Conservation (phyloP, 2,113 vertebrate genomes). For the Athene noctua region DNA sequence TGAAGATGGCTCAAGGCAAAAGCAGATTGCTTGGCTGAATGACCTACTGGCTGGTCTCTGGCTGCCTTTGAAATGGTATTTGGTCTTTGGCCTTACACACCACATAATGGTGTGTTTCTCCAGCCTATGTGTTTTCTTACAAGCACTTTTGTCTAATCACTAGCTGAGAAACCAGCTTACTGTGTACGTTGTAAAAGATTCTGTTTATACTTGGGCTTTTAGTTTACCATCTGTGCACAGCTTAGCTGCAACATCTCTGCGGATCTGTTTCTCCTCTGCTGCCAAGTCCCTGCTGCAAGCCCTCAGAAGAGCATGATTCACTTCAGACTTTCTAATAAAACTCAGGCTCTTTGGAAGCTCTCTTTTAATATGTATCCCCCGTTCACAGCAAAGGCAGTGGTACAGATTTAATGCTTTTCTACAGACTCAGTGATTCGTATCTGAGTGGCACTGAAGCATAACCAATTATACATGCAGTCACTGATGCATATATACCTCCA, state of each 20-base stretch:
- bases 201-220: slow-evolving; percentile 45
- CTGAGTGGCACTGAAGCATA: not conserved
- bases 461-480: not conserved
- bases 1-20: not conserved
- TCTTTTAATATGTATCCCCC: not conserved
- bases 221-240: slow-evolving; percentile 12
- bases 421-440: not conserved
- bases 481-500: not conserved
- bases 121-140: not conserved
- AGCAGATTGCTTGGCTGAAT: not conserved
- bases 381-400: not conserved
- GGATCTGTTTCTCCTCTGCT: slow-evolving; percentile 2
- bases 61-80: not conserved
- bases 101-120: slow-evolving; percentile 8
- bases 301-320: not conserved
- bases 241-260: slow-evolving; percentile 2
- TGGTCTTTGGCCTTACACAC: accelerated
- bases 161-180: not conserved
- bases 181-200: slow-evolving; percentile 31
- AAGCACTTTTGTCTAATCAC: not conserved
- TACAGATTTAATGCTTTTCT: slow-evolving; percentile 6
- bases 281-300: not conserved
- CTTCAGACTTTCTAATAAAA: not conserved
- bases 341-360: not conserved
- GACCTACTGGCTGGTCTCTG: not conserved